A percentile compares a stretch with the other conserved stretches of the same genome.
Evolutionary conservation across 2,797 vertebrate species (phyloP).

Genomic region (Tauraco hartlaubi): DNA sequence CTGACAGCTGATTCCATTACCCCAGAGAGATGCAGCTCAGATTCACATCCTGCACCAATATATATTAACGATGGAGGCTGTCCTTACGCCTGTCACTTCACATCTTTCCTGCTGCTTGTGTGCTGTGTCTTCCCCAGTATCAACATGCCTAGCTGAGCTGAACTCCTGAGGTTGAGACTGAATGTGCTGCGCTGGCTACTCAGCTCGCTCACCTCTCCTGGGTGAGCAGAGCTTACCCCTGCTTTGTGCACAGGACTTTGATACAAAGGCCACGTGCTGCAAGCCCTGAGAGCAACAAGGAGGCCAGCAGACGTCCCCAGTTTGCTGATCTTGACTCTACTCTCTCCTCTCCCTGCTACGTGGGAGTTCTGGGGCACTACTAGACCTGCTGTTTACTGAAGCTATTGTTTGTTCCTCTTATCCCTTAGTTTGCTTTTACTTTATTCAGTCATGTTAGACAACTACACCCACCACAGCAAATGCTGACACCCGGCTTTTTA

Average conservation of each 20-base stretch:
- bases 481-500: background rate
- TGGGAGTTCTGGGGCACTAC: background rate
- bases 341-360: background rate
- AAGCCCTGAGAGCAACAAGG: background rate
- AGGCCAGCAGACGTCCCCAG: background rate
- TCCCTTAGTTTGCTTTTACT: background rate
- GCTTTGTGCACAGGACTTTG: background rate
- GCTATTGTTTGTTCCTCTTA: background rate
- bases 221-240: background rate
- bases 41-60: background rate
- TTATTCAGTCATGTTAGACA: background rate
- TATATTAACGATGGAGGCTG: background rate
- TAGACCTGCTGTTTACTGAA: background rate
- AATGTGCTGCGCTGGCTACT: background rate
- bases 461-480: background rate
- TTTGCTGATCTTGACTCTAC: background rate
- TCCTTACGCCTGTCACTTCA: background rate
- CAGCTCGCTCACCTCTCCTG: too few relatives aligned
- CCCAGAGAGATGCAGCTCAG: background rate
- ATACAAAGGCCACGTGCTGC: background rate
- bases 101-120: background rate
- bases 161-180: background rate
- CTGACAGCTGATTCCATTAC: background rate
- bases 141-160: background rate
- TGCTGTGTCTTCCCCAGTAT: accelerated